These are phyloP conservation scores for Bothrops jararaca DNA, from an alignment of 2,113 vertebrate species.

Conservation along the genomic window DNA sequence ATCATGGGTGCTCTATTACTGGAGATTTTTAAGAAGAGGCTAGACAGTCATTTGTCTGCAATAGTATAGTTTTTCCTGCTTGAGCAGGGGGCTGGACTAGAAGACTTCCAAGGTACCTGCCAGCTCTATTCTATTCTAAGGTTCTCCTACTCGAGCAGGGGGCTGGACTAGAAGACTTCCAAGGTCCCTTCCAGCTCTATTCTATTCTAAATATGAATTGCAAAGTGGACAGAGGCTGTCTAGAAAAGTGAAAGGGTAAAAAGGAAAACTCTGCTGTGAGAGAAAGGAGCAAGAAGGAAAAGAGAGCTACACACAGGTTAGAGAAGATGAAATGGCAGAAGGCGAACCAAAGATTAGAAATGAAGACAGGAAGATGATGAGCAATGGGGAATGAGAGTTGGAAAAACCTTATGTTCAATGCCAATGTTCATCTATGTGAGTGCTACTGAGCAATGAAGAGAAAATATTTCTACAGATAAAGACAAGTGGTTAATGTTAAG, in stretches of 20 bases:
- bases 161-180: too few relatives aligned
- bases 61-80: too few relatives aligned
- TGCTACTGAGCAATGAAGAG: background rate
- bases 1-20: too few relatives aligned
- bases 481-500: background rate
- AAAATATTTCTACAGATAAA: background rate
- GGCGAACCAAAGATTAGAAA: background rate
- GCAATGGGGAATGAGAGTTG: background rate
- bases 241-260: background rate
- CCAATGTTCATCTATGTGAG: background rate
- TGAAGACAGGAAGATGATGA: background rate
- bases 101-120: too few relatives aligned
- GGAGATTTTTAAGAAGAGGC: too few relatives aligned
- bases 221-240: background rate
- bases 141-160: too few relatives aligned
- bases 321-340: background rate
- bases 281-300: background rate
- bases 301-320: background rate
- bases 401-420: background rate
- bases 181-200: too few relatives aligned
- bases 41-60: too few relatives aligned
- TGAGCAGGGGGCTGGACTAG: too few relatives aligned
- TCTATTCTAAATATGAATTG: background rate
- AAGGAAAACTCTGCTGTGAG: background rate
- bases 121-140: too few relatives aligned